A percentile compares a stretch with the other conserved stretches of the same genome.
phyloP scores from a whole-genome alignment of 1,140 invertebrate species.

The Cyclargus thomasi region DNA sequence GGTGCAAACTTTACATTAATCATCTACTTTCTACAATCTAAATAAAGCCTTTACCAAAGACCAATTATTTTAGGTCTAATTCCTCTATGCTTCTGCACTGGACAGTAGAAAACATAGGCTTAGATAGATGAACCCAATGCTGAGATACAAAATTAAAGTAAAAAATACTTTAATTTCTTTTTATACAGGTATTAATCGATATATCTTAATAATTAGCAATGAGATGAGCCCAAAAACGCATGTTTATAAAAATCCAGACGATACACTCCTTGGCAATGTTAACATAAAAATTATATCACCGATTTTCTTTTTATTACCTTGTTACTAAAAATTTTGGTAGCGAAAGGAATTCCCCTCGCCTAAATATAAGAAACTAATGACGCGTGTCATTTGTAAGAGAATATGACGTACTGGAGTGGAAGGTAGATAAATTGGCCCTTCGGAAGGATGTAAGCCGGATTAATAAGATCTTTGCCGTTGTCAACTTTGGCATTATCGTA shows the following conservation, averaged over 20 bases:
- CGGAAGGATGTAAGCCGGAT: conserved; percentile 4
- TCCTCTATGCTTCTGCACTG: too few relatives aligned
- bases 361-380: conserved; percentile 44
- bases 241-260: neutral
- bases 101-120: too few relatives aligned
- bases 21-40: too few relatives aligned
- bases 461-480: conserved; percentile 1
- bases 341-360: conserved; percentile 33
- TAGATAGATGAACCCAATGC: too few relatives aligned
- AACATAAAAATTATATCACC: neutral
- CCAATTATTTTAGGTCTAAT: too few relatives aligned
- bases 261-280: neutral
- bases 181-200: too few relatives aligned
- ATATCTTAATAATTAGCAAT: too few relatives aligned
- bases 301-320: neutral
- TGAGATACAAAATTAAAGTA: too few relatives aligned
- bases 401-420: conserved; percentile 43
- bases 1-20: too few relatives aligned
- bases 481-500: neutral
- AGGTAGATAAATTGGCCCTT: conserved; percentile 45
- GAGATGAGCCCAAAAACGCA: too few relatives aligned
- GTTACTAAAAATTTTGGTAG: conserved; percentile 11
- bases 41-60: too few relatives aligned
- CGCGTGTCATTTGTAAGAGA: conserved; percentile 39
- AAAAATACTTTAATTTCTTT: too few relatives aligned